Conservation (phyloP, 2,888 invertebrate species). For the Volucella zonaria region DNA sequence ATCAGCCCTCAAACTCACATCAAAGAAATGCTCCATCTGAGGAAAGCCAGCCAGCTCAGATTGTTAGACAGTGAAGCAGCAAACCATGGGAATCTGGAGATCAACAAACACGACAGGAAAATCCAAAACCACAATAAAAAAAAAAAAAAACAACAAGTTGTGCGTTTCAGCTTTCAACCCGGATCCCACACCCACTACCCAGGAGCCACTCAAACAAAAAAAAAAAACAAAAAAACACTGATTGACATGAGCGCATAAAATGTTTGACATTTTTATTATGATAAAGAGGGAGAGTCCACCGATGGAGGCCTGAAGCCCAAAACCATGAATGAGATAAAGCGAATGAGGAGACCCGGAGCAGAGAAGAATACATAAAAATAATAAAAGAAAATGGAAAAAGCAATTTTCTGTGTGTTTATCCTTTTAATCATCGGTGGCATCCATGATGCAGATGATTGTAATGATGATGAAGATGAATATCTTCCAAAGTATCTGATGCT, state of each 20-base stretch:
- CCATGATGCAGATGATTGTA: constrained; percentile 52
- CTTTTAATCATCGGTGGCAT: constrained; percentile 64
- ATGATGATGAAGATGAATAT: constrained; percentile 72
- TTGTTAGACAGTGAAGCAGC: no score
- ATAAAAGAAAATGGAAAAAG: constrained; percentile 15
- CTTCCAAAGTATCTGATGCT: constrained; percentile 31
- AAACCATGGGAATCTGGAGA: constrained; percentile 38
- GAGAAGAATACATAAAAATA: not conserved
- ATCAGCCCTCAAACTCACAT: constrained; percentile 36
- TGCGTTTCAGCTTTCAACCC: not conserved
- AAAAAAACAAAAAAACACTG: constrained; percentile 22
- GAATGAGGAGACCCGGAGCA: not conserved
- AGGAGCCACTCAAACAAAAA: not conserved
- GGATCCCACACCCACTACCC: not conserved
- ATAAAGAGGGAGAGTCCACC: constrained; percentile 35
- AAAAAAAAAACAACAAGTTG: not conserved
- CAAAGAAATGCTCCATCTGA: constrained; percentile 51
- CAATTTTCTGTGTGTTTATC: constrained; percentile 38
- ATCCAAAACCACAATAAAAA: constrained; percentile 49
- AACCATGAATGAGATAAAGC: constrained; percentile 4
- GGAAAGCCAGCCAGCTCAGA: not conserved
- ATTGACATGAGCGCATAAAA: constrained; percentile 66
- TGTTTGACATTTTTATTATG: constrained; percentile 73
- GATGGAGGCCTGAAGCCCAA: no score
- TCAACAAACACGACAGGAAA: constrained; percentile 63